Evolutionary conservation across 2,113 vertebrate genomes (phyloP), one percentile per base, ranked within the genome.

Genomic region (Ochotona curzoniae): DNA sequence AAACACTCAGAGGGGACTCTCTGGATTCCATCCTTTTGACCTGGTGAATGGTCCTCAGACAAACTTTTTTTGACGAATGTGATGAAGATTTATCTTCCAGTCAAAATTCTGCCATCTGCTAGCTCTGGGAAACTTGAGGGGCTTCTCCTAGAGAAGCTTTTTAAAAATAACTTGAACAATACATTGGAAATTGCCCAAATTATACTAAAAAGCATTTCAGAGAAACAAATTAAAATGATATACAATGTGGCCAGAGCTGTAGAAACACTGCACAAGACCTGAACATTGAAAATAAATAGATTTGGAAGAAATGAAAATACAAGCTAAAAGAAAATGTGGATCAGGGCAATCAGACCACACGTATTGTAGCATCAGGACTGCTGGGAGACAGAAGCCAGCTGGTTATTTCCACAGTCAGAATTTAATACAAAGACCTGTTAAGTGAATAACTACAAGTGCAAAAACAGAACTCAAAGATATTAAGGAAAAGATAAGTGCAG

Each of bases 151-250:
- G 35, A 79, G 26, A 78, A 49, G 21, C 2, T 67, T 21, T 35
- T 38, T 38, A 60, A 30, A n/a, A 38, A 70, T 47, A 78, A 44
- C 30, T 28, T 66, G 49, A 70, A 86, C 57, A 6, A 32, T 66
- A 61, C 7, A 47, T 5, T 14, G 57, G 32, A 66, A 90, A 1
- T 3, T 70, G 18, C 44, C 38, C 26, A 23, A 23, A 3, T n/a
- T n/a, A 70, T 75, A 51, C 2, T 1, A 5, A 63, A 8, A 57
- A 74, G 32, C 20, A 26, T 86, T 73, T 86, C 75, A 66, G 25
- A 86, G 54, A 79, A 92, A 74, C 23, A 13, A 90, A 67, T 90
- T 70, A 12, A 86, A 96, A 51, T 54, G 25, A 26, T 67, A 28
- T 0, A 8, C 49, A 87, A 87, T 70, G 8, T 73, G 28, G 64